Percentiles rank a stretch among this genome's conserved stretches.
phyloP scores from a whole-genome alignment of 2,797 vertebrate genomes.

The Pyrocephalus nanus region DNA sequence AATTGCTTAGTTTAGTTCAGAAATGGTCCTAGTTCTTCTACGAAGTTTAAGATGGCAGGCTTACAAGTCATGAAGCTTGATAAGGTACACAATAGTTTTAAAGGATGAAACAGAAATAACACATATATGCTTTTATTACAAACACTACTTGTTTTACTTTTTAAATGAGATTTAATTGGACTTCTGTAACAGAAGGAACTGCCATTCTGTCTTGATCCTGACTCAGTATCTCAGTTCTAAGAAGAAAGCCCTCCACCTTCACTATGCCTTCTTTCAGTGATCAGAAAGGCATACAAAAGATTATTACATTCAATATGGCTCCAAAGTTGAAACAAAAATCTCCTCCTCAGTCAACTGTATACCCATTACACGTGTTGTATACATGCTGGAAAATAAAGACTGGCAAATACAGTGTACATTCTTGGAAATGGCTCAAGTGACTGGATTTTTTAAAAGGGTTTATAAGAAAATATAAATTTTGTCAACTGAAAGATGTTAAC shows the following conservation, averaged over 20 bases:
- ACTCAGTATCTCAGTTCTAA: background rate
- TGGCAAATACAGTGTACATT: background rate
- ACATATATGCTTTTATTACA: background rate
- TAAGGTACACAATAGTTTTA: background rate
- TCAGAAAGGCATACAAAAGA: slow-evolving; percentile 21
- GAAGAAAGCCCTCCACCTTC: background rate
- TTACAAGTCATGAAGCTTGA: background rate
- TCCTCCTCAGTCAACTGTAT: background rate
- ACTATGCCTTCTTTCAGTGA: slow-evolving; percentile 20
- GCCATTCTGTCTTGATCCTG: background rate
- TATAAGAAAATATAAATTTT: background rate
- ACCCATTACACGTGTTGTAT: slow-evolving; percentile 9
- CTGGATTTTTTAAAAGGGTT: background rate
- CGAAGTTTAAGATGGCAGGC: background rate
- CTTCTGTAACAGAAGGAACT: background rate
- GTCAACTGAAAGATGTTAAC: background rate
- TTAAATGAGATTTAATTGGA: background rate
- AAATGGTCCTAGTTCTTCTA: background rate
- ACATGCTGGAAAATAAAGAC: slow-evolving; percentile 36
- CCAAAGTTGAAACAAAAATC: slow-evolving; percentile 40
- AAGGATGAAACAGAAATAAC: background rate
- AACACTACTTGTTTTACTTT: background rate
- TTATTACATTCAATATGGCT: slow-evolving; percentile 18
- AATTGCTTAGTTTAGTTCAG: background rate
- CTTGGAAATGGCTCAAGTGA: slow-evolving; percentile 26